Evolutionary conservation across 2,113 vertebrate species (phyloP).

Genomic region (Crypturellus undulatus): DNA sequence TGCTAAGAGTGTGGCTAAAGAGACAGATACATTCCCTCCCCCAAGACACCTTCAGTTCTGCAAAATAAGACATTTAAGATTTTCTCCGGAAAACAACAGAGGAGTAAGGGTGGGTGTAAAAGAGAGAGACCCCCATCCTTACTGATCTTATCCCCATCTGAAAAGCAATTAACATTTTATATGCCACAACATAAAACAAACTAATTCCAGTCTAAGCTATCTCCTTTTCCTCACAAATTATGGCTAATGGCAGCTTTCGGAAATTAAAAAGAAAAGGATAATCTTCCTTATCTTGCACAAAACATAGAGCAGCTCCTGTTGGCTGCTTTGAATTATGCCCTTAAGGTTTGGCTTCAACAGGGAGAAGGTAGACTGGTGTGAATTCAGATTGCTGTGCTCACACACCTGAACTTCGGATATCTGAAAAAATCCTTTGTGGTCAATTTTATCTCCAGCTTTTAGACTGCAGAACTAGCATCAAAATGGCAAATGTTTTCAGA

Average conservation of each 20-base stretch:
- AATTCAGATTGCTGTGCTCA: conserved; percentile 5
- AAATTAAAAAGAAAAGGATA: background rate
- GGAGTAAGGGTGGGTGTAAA: background rate
- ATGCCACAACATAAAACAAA: background rate
- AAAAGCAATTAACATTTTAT: background rate
- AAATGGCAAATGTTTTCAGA: conserved; percentile 24
- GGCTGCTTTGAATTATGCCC: conserved; percentile 26
- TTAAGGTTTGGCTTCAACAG: conserved; percentile 50
- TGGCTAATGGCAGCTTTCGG: background rate
- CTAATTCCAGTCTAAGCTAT: conserved; percentile 2
- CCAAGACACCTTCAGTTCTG: background rate
- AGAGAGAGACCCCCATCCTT: background rate
- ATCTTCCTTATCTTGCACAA: conserved; percentile 36
- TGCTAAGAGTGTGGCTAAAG: background rate
- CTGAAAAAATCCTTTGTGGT: conserved; percentile 32
- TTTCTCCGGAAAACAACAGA: background rate
- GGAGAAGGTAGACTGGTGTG: background rate
- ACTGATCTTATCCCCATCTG: background rate
- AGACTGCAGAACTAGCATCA: background rate
- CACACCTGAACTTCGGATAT: conserved; percentile 26
- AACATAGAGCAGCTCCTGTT: conserved; percentile 14
- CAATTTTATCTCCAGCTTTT: background rate
- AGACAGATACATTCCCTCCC: background rate
- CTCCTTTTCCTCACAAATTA: background rate
- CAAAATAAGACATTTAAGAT: background rate